Base-by-base conservation (phyloP, 2,113 vertebrate genomes). In the Plectropomus leopardus region DNA sequence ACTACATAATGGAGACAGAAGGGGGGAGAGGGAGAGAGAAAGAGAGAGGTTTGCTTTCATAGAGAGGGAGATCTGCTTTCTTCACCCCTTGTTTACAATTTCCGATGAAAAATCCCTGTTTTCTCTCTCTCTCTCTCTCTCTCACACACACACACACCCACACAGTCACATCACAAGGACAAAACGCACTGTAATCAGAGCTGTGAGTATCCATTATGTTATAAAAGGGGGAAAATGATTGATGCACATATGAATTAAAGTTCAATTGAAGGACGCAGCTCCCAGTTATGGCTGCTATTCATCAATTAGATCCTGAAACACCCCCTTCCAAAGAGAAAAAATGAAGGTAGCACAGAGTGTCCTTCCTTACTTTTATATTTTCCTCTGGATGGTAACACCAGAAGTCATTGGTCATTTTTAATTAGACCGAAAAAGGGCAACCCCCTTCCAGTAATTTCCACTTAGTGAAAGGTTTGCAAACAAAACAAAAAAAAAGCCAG, bases 251-350 rank as follows among this genome's bases (percentile, higher is more conserved):
- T 84, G 72, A 92, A 94, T 94, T 91, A 93, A 94, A 93, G 91
- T 91, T 90, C 92, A 93, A 91, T 88, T 88, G 91, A 94, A 97
- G 93, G 93, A 93, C 93, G 51, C 59, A 80, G 89, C 78, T 85
- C 84, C 68, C 48, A 66, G 87, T 89, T 87, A 89, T 88, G 76
- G 83, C 86, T 77, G 90, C 87, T 84, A 94, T 95, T 92, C 91
- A 94, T 95, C 93, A 95, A 90, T 92, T 92, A 92, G 74, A 88
- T 82, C 58, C 82, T 83, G 83, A 91, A 93, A 92, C 90, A 89
- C 87, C 88, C 86, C 70, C 84, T 86, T 80, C 55, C 58, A 80
- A 66, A 88, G 66, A 58, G 53, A 75, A 70, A 76, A 55, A 77
- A 67, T 28, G 40, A 78, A 83, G 54, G 65, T 17, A 66, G 45